Evolutionary conservation across 2,113 vertebrate genomes (phyloP), one percentile per base, ranked within the genome.

Genomic region (Thinocorus orbignyianus): DNA sequence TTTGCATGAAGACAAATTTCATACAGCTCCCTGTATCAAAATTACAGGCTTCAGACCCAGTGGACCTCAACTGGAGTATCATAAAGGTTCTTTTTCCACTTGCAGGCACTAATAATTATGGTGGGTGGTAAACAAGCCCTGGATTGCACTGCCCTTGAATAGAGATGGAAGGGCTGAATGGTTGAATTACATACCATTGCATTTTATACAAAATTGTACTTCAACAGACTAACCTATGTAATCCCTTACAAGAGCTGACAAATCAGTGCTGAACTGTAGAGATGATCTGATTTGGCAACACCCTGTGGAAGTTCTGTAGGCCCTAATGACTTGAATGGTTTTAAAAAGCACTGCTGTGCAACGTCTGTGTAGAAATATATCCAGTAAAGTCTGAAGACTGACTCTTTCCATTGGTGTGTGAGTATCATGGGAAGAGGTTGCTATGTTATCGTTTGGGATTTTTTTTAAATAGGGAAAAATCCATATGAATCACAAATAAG

Each of bases 41-140:
- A n/a, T 76, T 44, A 22, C 35, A 55, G 64, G 37, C 42, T 28
- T 61, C 68, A 66, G 92, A 66, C 5, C 16, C 18, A 6, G 10
- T 0, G 35, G 46, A 61, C 22, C 54, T 85, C 24, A 31, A 20
- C 33, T 10, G 0, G 4, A 4, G 1, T 39, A 6, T 8, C 46
- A 33, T 30, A 35, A 49, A 82, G 39, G 28, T 24, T 68, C 26
- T 68, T 31, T 55, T 77, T 61, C 25, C 48, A 23, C 55, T 48
- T n/a, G 24, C 12, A 24, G 33, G 52, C 46, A 7, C 35, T 37
- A 61, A 30, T 28, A 60, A 2, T 35, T 35, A 2, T 9, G 30
- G 33, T 80, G 68, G 28, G 66, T 61, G 20, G 20, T 6, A 60
- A 48, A 4, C n/a, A 28, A 66, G 17, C 31, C 41, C 37, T 73